phyloP scores from a whole-genome alignment of 2,113 vertebrate genomes.

The Onychorhynchus coronatus region DNA sequence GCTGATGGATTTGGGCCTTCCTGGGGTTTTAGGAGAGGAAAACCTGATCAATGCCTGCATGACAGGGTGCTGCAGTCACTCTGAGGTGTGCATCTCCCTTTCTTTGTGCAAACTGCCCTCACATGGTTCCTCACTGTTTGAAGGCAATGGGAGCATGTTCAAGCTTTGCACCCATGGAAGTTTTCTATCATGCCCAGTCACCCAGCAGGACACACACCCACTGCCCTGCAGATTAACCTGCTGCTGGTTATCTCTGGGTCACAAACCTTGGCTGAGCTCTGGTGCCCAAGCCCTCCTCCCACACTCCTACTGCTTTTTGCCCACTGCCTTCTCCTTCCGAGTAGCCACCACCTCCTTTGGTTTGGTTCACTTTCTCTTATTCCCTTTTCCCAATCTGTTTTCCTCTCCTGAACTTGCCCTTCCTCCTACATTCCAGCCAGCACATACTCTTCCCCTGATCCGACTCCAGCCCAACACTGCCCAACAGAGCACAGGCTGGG shows the following conservation, averaged over 20 bases:
- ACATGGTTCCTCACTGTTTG: not conserved
- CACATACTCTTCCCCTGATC: not conserved
- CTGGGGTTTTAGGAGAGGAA: not conserved
- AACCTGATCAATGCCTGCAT: not conserved
- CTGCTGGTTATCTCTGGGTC: not conserved
- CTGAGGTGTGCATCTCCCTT: fast-evolving
- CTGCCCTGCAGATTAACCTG: not conserved
- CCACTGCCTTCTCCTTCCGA: not conserved
- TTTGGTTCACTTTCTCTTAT: not conserved
- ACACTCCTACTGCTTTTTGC: not conserved
- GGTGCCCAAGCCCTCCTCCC: not conserved
- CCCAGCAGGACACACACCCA: not conserved
- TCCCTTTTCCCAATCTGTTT: not conserved
- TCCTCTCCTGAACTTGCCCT: not conserved
- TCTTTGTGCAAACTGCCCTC: not conserved
- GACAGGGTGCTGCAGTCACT: too few species aligned
- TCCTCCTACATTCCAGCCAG: not conserved
- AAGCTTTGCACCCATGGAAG: not conserved
- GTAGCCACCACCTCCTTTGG: not conserved
- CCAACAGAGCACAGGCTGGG: not conserved
- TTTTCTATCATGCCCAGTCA: not conserved
- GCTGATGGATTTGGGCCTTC: not conserved
- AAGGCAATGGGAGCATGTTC: fast-evolving
- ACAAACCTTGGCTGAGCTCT: not conserved
- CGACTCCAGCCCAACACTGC: not conserved